Percentiles rank a stretch among this genome's conserved stretches.
Conservation (phyloP, 1,140 invertebrate species). For the Brevipalpus yothersi region DNA sequence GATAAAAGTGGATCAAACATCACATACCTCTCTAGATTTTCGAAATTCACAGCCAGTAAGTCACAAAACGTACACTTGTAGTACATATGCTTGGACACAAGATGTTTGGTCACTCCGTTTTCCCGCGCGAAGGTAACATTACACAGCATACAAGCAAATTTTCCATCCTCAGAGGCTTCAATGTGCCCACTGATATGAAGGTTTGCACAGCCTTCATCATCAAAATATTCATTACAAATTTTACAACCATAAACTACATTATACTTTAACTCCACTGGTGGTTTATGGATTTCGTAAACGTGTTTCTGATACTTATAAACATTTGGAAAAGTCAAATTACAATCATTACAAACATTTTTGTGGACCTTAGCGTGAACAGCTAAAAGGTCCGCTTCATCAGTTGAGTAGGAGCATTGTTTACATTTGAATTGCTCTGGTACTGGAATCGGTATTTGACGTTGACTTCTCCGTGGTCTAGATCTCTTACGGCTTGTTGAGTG, state of each 20-base stretch:
- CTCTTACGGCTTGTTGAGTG: neutral
- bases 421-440: neutral
- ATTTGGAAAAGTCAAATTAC: neutral
- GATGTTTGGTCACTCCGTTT: neutral
- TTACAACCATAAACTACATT: neutral
- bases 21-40: neutral
- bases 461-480: too few relatives aligned
- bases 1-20: neutral
- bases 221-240: neutral
- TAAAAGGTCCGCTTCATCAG: neutral
- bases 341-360: neutral
- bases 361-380: neutral
- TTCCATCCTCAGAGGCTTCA: neutral
- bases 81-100: neutral
- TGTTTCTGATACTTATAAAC: neutral
- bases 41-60: neutral
- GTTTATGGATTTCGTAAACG: neutral
- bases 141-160: neutral
- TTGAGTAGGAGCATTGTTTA: neutral
- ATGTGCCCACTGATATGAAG: neutral
- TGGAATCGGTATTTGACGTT: too few relatives aligned
- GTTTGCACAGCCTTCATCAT: neutral
- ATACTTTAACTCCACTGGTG: neutral
- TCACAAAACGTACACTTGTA: neutral
- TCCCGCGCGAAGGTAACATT: neutral